Conservation (phyloP, 2,113 vertebrate genomes). For the Pantherophis guttatus region DNA sequence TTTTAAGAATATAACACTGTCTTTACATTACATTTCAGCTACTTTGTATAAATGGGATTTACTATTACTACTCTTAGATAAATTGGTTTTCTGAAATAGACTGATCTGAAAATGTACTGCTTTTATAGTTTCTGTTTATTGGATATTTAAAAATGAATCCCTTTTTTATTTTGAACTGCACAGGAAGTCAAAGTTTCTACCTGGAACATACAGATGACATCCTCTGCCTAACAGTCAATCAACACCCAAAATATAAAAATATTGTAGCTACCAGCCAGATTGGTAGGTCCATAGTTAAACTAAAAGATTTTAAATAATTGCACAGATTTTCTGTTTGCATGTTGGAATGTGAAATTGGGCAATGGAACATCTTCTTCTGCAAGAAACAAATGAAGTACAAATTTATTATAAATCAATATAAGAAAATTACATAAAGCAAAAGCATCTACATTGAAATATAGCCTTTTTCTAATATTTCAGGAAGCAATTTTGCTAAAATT, state of each 20-base stretch:
- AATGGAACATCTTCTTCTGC: background rate
- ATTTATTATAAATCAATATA: background rate
- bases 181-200: slow-evolving; percentile 97
- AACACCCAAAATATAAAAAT: slow-evolving; percentile 96
- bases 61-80: accelerated
- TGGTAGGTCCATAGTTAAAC: slow-evolving; percentile 72
- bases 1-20: background rate
- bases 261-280: slow-evolving; percentile 96
- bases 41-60: background rate
- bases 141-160: background rate
- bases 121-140: background rate
- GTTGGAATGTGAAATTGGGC: background rate
- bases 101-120: background rate
- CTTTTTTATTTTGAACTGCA: slow-evolving; percentile 30
- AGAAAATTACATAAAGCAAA: background rate
- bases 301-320: background rate
- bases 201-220: slow-evolving; percentile 97
- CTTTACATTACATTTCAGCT: background rate
- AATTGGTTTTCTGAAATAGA: background rate
- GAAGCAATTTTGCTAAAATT: background rate
- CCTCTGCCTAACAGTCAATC: slow-evolving; percentile 95
- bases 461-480: background rate
- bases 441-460: background rate
- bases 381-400: background rate
- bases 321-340: slow-evolving; percentile 1